Percentiles rank a stretch among this genome's conserved stretches.
These are phyloP conservation scores for Candoia aspera DNA, from an alignment of 2,113 vertebrate species.

Conservation along the genomic window DNA sequence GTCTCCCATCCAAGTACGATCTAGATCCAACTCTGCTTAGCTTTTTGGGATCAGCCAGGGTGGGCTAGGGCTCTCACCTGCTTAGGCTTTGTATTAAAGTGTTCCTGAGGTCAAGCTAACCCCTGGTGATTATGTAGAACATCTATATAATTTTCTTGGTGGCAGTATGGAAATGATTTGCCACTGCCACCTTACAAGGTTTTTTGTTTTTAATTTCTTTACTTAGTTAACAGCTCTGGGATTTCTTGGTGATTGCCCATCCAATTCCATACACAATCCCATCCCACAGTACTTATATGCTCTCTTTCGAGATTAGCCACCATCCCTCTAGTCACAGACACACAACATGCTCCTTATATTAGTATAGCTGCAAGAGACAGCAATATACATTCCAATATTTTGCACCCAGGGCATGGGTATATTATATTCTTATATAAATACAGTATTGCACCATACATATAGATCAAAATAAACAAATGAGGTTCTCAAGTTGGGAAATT, in stretches of 20 bases:
- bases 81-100: neutral
- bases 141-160: neutral
- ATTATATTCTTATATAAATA: neutral
- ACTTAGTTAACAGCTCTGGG: neutral
- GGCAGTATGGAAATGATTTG: neutral
- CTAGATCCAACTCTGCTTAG: neutral
- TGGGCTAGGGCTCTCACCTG: neutral
- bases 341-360: no score
- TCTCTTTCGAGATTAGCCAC: neutral
- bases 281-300: neutral
- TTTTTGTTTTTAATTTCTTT: neutral
- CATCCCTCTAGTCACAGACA: neutral
- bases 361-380: neutral
- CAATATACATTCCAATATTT: neutral
- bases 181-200: neutral
- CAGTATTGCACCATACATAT: neutral
- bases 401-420: neutral
- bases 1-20: neutral
- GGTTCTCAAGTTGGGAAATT: neutral
- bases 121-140: neutral
- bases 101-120: neutral
- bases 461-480: neutral
- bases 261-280: neutral
- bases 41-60: neutral
- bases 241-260: neutral